Conservation (phyloP, 2,888 invertebrate species). For the Panorpa germanica region DNA sequence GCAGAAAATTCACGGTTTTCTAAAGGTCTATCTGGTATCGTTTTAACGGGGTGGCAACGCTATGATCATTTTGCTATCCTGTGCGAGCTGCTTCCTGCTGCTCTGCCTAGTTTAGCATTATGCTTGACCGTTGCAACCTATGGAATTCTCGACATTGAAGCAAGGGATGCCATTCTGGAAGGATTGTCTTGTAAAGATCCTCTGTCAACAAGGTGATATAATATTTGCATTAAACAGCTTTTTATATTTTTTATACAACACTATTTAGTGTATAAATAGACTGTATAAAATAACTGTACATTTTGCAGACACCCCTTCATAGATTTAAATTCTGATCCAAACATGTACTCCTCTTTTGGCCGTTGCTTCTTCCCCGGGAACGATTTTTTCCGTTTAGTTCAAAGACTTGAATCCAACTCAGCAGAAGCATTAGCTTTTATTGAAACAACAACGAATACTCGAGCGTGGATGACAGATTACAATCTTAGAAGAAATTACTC, state of each 20-base stretch:
- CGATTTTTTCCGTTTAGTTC: conserved; percentile 27
- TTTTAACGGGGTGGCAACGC: conserved; percentile 25
- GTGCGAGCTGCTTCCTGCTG: conserved; percentile 45
- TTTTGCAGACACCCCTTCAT: conserved; percentile 28
- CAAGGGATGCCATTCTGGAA: conserved; percentile 25
- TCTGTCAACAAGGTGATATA: conserved; percentile 13
- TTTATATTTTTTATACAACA: not conserved
- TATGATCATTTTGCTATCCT: conserved; percentile 53
- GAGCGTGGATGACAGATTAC: conserved; percentile 51
- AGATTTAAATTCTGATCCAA: conserved; percentile 35
- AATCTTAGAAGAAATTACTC: conserved; percentile 49
- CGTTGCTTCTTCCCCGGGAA: conserved; percentile 46
- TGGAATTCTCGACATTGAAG: conserved; percentile 36
- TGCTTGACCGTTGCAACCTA: conserved; percentile 34
- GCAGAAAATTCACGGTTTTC: conserved; percentile 30
- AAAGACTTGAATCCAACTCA: conserved; percentile 23
- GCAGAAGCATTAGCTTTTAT: conserved; percentile 22
- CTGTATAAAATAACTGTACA: conserved; percentile 3
- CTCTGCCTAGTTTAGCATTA: conserved; percentile 42
- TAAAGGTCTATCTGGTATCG: conserved; percentile 22
- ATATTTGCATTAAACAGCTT: conserved; percentile 6
- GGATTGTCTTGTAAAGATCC: conserved; percentile 32
- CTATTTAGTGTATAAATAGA: not conserved
- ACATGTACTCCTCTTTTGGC: conserved; percentile 38
- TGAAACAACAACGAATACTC: conserved; percentile 14